phyloP scores from a whole-genome alignment of 1,140 invertebrate genomes.

The Rhynchophorus ferrugineus region DNA sequence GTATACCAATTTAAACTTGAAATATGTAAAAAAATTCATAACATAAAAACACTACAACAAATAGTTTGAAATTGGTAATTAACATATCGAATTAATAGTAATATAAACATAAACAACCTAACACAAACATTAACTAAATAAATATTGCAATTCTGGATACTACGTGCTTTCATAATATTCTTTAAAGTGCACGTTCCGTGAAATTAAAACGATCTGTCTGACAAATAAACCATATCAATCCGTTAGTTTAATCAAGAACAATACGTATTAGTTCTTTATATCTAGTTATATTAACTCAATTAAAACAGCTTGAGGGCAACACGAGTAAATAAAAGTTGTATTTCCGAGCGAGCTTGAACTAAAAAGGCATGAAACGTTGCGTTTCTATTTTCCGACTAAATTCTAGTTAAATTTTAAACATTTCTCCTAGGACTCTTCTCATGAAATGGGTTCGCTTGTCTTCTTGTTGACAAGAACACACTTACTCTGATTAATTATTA shows the following conservation, averaged over 20 bases:
- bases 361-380: neutral
- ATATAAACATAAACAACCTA: too few relatives aligned
- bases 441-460: slow-evolving; percentile 3
- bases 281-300: neutral
- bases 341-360: too few relatives aligned
- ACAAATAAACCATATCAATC: neutral
- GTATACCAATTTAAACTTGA: too few relatives aligned
- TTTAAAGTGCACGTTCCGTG: slow-evolving; percentile 6
- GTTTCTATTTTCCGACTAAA: slow-evolving; percentile 7
- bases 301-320: slow-evolving; percentile 1
- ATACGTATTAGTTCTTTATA: neutral
- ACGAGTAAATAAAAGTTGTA: too few relatives aligned
- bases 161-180: too few relatives aligned
- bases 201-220: slow-evolving; percentile 1
- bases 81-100: too few relatives aligned
- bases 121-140: too few relatives aligned
- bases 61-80: too few relatives aligned
- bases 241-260: neutral
- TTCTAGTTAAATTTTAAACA: slow-evolving; percentile 13
- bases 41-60: too few relatives aligned
- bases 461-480: slow-evolving; percentile 12
- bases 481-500: slow-evolving; percentile 16
- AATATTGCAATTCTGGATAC: too few relatives aligned
- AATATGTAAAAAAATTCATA: too few relatives aligned
- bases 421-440: slow-evolving; percentile 4